phyloP scores from a whole-genome alignment of 2,113 vertebrate genomes.

The Dromiciops gliroides region DNA sequence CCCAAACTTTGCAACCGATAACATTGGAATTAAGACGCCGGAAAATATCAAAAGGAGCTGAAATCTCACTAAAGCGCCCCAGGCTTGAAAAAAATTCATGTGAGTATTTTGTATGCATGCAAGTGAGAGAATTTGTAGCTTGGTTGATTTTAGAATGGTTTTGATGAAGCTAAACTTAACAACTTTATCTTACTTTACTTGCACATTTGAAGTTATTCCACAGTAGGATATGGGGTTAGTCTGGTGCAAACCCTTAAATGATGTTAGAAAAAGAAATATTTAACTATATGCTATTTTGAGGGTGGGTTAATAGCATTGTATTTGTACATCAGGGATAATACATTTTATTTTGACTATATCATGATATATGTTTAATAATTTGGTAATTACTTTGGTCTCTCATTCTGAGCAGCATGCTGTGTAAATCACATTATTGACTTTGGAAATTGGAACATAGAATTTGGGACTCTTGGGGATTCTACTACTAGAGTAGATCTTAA shows the following conservation, averaged over 20 bases:
- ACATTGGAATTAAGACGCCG: conserved; percentile 88
- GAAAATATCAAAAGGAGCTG: conserved; percentile 88
- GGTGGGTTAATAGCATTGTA: neutral
- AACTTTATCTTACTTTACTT: neutral
- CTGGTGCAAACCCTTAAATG: conserved; percentile 10
- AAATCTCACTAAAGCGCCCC: conserved; percentile 87
- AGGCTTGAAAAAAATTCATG: conserved; percentile 86
- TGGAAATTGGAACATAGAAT: conserved; percentile 32
- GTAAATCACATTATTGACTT: conserved; percentile 51
- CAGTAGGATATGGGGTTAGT: neutral
- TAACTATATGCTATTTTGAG: conserved; percentile 13
- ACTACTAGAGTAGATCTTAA: conserved; percentile 42
- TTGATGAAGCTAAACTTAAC: neutral
- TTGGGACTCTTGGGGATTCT: conserved; percentile 38
- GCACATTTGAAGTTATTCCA: neutral
- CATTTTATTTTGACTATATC: conserved; percentile 50
- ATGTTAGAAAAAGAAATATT: conserved; percentile 37
- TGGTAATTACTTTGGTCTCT: neutral
- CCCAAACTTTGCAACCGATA: conserved; percentile 87
- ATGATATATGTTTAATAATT: conserved; percentile 32
- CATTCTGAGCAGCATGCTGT: conserved; percentile 37
- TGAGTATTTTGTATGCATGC: conserved; percentile 76
- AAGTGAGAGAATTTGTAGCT: neutral
- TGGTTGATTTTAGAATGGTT: conserved; percentile 42
- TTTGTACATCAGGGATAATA: conserved; percentile 16